phyloP scores from a whole-genome alignment of 2,113 vertebrate species.

The Calonectris borealis region DNA sequence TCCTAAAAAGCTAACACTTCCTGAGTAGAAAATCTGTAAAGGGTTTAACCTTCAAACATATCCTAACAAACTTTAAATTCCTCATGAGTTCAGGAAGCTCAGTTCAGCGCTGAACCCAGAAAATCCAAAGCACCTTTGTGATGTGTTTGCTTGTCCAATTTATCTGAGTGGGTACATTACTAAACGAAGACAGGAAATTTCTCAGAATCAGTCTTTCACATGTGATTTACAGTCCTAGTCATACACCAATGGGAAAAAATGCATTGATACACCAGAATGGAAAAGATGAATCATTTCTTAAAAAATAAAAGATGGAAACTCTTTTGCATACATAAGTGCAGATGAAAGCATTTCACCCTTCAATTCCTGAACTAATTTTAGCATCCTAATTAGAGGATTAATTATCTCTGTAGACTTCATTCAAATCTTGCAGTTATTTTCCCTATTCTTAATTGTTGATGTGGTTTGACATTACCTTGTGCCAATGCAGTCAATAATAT shows the following conservation, averaged over 20 bases:
- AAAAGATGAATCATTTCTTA: neutral
- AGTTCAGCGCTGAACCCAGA: neutral
- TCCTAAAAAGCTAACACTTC: neutral
- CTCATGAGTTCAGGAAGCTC: neutral
- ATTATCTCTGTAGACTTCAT: neutral
- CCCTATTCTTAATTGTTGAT: neutral
- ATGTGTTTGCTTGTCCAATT: neutral
- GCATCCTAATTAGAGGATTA: constrained; percentile 17
- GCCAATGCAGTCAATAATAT: neutral
- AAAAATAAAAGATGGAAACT: neutral
- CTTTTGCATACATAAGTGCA: neutral
- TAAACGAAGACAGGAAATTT: neutral
- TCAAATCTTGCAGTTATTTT: constrained; percentile 20
- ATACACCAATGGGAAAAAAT: neutral
- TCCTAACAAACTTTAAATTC: neutral
- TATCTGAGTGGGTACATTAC: neutral
- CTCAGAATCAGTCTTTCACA: neutral
- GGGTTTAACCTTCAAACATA: neutral
- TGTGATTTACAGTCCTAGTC: neutral
- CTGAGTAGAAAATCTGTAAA: neutral
- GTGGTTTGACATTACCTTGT: neutral
- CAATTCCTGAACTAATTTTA: constrained; percentile 7
- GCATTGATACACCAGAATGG: neutral
- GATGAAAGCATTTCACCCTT: neutral
- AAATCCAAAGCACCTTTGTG: neutral